A percentile compares a stretch with the other conserved stretches of the same genome.
These are phyloP conservation scores for Drosophila santomea DNA, from an alignment of 1,140 invertebrate species.

Conservation along the genomic window DNA sequence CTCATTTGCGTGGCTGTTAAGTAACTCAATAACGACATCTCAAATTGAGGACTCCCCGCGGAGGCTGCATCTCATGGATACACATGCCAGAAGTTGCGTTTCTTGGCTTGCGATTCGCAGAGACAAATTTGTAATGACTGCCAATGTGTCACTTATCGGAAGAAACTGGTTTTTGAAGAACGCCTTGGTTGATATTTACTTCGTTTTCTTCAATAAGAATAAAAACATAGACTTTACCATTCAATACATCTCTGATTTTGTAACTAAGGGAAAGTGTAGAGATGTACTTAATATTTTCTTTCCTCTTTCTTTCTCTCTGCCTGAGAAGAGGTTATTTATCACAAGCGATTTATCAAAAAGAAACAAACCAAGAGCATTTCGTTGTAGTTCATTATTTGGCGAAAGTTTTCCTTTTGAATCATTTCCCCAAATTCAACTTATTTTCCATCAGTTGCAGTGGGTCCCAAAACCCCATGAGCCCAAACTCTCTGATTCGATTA, in stretches of 20 bases:
- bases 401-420: constrained; percentile 23
- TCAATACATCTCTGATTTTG: not conserved
- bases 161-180: constrained; percentile 8
- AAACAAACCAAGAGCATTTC: not conserved
- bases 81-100: constrained; percentile 3
- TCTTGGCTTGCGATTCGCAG: constrained; percentile 31
- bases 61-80: constrained; percentile 27
- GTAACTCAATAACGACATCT: constrained; percentile 77
- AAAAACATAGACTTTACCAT: not conserved
- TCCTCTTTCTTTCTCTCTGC: not conserved
- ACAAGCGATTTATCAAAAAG: constrained; percentile 5
- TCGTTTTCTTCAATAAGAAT: not conserved
- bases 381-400: constrained; percentile 19
- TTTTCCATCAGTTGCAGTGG: constrained; percentile 14
- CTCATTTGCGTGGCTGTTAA: constrained; percentile 74
- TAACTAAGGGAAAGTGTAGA: not conserved
- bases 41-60: constrained; percentile 69
- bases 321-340: not conserved
- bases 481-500: constrained; percentile 33
- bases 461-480: constrained; percentile 11
- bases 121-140: constrained; percentile 64
- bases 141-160: constrained; percentile 49
- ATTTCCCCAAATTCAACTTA: constrained; percentile 10
- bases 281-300: not conserved
- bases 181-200: not conserved